Evolutionary conservation across 2,797 vertebrate species (phyloP).

Genomic region (Enteromius radiatus): DNA sequence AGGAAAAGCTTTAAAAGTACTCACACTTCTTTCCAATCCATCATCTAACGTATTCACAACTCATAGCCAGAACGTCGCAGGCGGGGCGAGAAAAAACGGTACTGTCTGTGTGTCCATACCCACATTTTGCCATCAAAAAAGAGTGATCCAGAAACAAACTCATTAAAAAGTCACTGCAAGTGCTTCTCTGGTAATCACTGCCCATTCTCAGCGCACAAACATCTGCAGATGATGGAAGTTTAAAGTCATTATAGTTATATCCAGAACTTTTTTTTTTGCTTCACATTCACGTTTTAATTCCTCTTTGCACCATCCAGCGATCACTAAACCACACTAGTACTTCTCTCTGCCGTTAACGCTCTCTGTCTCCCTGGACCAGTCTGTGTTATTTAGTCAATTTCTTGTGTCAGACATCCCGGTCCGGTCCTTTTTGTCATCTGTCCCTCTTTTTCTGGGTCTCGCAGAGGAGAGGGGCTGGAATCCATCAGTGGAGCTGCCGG

Average conservation of each 20-base stretch:
- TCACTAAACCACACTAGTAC: constrained; percentile 45
- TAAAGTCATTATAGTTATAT: constrained; percentile 17
- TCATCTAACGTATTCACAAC: constrained; percentile 73
- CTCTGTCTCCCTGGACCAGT: background rate
- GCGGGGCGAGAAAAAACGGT: constrained; percentile 72
- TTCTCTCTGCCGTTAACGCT: constrained; percentile 23
- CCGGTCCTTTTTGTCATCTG: constrained; percentile 43
- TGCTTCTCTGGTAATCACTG: constrained; percentile 42
- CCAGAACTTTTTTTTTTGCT: constrained; percentile 21
- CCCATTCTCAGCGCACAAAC: constrained; percentile 55
- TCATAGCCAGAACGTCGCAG: constrained; percentile 72
- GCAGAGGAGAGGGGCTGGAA: constrained; percentile 56
- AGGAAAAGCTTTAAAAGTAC: constrained; percentile 64
- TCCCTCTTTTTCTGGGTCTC: constrained; percentile 53
- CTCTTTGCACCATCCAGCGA: constrained; percentile 28
- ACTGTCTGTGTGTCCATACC: constrained; percentile 68
- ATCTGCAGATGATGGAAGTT: constrained; percentile 24
- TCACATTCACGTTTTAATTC: constrained; percentile 38
- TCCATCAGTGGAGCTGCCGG: constrained; percentile 67
- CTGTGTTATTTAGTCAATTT: constrained; percentile 34
- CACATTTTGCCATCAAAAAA: constrained; percentile 73
- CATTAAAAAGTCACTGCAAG: constrained; percentile 10
- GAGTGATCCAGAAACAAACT: background rate
- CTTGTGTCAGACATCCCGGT: constrained; percentile 33
- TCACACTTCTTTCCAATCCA: constrained; percentile 89